Base-by-base conservation (phyloP, 2,113 vertebrate genomes). In the Acanthisitta chloris region DNA sequence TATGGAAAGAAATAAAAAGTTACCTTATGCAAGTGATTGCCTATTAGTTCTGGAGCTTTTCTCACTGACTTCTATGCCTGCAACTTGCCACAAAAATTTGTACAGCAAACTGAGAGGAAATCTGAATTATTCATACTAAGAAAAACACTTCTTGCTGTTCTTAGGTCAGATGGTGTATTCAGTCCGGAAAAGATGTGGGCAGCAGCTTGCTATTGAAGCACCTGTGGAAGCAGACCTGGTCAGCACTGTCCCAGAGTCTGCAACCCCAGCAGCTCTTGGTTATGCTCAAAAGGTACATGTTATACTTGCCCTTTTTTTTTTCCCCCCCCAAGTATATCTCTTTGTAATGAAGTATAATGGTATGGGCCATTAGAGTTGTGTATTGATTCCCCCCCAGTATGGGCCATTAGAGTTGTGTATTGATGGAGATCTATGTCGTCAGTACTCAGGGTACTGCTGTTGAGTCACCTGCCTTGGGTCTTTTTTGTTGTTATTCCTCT, bases 141-240 rank as follows among this genome's bases (percentile, higher is more conserved):
- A 81, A 84, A 93, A 86, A 17, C 54, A 29, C 58, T 86, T 86
- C 16, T 95, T 88, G 40, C 62, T 94, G 4, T 95, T 83, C 28
- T 24, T 96, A 99, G 99, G 99, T 88, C 99, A 99, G 97, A 99
- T 99, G 99, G 99, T 99, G 29, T 99, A 99, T 92, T 99, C 99
- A 2, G 99, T 99, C 59, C 98, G 99, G 86, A 99, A 98, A 78
- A 98, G 99, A 81, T 99, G 99, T 33, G 99, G 99, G 62, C 98
- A 98, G 86, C 99, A 99, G 97, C 97, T 99, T 62, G 99, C 99
- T 40, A 98, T 99, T 8, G 99, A 99, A 97, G 99, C 99, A 19
- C 99, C 99, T 0, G 99, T 99, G 85, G 98, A 99, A 62, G 99
- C 98, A 29, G 99, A 99, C 76, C 94, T 99, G 94, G 99, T 99